phyloP scores from a whole-genome alignment of 2,113 vertebrate genomes.

The Albula glossodonta region DNA sequence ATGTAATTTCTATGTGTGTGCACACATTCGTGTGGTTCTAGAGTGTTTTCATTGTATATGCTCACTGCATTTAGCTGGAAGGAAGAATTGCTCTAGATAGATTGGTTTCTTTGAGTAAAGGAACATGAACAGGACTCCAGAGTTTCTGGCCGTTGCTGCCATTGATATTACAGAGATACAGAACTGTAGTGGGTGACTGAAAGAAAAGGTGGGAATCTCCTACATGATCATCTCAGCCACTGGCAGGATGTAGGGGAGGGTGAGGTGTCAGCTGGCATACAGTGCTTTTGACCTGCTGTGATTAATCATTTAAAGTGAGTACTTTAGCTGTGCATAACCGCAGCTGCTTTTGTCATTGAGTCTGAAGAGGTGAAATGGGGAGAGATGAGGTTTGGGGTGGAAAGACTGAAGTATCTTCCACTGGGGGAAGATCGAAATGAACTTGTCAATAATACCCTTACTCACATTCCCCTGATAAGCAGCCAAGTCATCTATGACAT shows the following conservation, averaged over 20 bases:
- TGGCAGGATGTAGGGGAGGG: neutral
- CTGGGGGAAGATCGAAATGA: neutral
- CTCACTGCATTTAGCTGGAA: neutral
- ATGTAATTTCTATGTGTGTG: neutral
- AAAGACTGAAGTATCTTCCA: neutral
- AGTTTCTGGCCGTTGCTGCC: neutral
- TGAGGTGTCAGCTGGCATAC: neutral
- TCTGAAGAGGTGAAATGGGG: neutral
- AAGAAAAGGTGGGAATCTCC: neutral
- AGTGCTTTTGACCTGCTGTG: neutral
- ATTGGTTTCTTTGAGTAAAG: neutral
- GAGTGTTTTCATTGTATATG: neutral
- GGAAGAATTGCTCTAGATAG: neutral
- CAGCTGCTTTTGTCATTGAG: neutral
- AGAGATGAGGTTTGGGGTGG: neutral
- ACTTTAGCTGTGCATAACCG: neutral
- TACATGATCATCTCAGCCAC: neutral
- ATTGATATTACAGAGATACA: neutral
- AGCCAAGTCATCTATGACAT: neutral
- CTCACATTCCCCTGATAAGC: slow-evolving; percentile 54
- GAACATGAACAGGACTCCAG: neutral
- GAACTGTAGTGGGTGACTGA: neutral
- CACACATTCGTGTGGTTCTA: neutral
- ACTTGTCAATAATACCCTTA: neutral
- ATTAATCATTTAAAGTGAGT: neutral